These are phyloP conservation scores for Cherax quadricarinatus DNA, from an alignment of 1,140 invertebrate genomes.

Conservation along the genomic window DNA sequence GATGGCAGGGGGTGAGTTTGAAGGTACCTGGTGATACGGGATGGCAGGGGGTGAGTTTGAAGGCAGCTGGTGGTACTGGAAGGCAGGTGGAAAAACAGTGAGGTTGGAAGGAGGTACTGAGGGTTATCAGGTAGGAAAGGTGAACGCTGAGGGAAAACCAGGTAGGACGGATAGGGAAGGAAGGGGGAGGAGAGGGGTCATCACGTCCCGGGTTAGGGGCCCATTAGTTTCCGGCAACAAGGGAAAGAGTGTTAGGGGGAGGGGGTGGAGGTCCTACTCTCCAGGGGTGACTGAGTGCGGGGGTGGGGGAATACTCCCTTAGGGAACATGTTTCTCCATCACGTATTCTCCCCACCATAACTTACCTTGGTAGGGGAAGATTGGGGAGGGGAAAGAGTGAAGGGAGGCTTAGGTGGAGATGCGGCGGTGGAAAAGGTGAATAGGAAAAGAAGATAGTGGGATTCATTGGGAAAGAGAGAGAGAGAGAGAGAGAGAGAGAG, in stretches of 20 bases:
- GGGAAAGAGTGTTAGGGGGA: background rate
- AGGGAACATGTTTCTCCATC: background rate
- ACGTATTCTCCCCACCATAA: background rate
- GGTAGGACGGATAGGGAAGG: too few relatives aligned
- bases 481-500: too few relatives aligned
- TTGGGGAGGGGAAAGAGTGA: background rate
- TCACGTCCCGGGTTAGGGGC: background rate
- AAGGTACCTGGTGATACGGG: background rate
- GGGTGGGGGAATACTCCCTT: background rate
- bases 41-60: too few relatives aligned
- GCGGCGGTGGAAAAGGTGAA: background rate
- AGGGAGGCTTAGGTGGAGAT: background rate
- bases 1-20: background rate
- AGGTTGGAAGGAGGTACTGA: background rate
- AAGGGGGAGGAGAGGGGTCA: background rate
- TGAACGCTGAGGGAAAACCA: too few relatives aligned
- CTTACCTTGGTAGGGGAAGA: background rate
- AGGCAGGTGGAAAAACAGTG: background rate
- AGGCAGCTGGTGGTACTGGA: background rate
- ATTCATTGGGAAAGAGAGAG: too few relatives aligned
- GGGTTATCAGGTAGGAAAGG: background rate
- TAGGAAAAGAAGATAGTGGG: background rate
- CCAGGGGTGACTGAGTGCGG: background rate
- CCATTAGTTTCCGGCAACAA: slow-evolving; percentile 13
- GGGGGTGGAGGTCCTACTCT: background rate